Percentiles rank a stretch among this genome's conserved stretches.
Evolutionary conservation across 2,888 invertebrate species (phyloP).

Genomic region (Caenorhabditis sp.): DNA sequence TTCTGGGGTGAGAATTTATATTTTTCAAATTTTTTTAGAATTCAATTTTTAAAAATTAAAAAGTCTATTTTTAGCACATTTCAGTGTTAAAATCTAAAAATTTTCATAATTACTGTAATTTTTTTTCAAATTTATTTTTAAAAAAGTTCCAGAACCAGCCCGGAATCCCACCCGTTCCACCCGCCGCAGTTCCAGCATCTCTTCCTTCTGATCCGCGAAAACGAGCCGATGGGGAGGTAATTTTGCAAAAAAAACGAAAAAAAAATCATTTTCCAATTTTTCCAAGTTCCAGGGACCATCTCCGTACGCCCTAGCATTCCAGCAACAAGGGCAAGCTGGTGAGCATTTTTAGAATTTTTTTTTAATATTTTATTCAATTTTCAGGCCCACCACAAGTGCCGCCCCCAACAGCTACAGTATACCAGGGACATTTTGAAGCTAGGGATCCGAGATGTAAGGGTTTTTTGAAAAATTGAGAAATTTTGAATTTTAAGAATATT

Average conservation of each 20-base stretch:
- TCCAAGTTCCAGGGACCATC: conserved; percentile 16
- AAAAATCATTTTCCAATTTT: not conserved
- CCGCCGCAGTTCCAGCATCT: not conserved
- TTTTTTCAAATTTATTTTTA: not conserved
- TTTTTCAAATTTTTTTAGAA: too few relatives aligned
- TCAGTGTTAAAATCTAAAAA: too few relatives aligned
- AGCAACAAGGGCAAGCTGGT: conserved; percentile 13
- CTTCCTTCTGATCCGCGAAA: conserved; percentile 24
- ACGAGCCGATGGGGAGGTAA: conserved; percentile 1
- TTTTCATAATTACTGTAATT: too few relatives aligned
- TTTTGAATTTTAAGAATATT: too few relatives aligned
- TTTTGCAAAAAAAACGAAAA: too few relatives aligned
- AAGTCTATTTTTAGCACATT: too few relatives aligned
- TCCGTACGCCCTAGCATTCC: conserved; percentile 20
- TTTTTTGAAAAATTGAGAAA: not conserved
- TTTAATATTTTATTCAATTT: not conserved
- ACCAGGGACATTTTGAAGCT: conserved; percentile 35
- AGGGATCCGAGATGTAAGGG: conserved; percentile 45
- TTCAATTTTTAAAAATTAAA: too few relatives aligned
- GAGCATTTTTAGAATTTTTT: not conserved
- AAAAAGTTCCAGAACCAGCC: not conserved
- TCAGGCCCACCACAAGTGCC: not conserved
- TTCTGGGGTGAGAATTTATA: not conserved
- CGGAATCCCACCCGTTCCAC: too few relatives aligned
- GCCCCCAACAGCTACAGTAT: not conserved